Conservation (phyloP, 2,888 invertebrate genomes). For the Tiliacea citrago region DNA sequence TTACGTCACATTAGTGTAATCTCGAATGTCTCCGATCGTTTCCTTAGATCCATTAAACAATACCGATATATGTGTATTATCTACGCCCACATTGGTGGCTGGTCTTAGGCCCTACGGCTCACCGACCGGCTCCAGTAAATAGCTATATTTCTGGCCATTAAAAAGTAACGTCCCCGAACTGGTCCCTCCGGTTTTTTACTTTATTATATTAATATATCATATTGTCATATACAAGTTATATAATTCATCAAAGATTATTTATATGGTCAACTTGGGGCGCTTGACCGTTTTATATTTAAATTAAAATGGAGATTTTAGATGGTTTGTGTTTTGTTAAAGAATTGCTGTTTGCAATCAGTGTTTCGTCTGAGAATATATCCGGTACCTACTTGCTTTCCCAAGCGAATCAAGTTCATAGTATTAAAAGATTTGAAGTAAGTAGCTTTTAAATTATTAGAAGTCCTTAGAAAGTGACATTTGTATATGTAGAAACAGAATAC, state of each 20-base stretch:
- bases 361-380: slow-evolving; percentile 13
- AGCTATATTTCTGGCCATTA: slow-evolving; percentile 85
- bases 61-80: slow-evolving; percentile 76
- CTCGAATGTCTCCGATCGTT: slow-evolving; percentile 76
- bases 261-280: slow-evolving; percentile 82
- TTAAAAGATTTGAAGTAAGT: neutral
- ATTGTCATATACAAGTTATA: slow-evolving; percentile 82
- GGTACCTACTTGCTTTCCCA: neutral
- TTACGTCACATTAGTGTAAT: slow-evolving; percentile 68
- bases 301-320: slow-evolving; percentile 62
- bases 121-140: slow-evolving; percentile 75
- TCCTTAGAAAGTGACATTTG: neutral
- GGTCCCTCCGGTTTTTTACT: slow-evolving; percentile 71
- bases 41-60: slow-evolving; percentile 78
- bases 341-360: slow-evolving; percentile 36
- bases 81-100: slow-evolving; percentile 82
- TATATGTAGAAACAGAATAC: neutral
- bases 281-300: slow-evolving; percentile 77
- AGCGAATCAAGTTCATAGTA: neutral
- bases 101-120: slow-evolving; percentile 72
- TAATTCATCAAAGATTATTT: slow-evolving; percentile 87
- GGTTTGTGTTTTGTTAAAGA: slow-evolving; percentile 51
- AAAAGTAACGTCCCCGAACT: slow-evolving; percentile 81
- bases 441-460: neutral
- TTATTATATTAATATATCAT: slow-evolving; percentile 83